Evolutionary conservation across 2,797 vertebrate genomes (phyloP), one percentile per base, ranked within the genome.

Genomic region (Pantherophis vulpinus): DNA sequence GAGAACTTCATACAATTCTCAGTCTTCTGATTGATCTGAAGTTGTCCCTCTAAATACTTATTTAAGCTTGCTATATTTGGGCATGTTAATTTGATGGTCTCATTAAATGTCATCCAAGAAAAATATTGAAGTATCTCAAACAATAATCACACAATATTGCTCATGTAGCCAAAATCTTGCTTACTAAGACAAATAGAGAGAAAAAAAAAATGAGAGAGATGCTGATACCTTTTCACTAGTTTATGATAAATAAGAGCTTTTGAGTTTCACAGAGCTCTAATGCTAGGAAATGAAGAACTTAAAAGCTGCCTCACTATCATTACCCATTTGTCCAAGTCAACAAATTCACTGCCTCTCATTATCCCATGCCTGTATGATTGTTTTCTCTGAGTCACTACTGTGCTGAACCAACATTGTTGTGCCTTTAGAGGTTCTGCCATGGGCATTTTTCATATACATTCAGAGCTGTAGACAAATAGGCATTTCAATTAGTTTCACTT

Each of bases 401-500:
- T 60, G n/a, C 87, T 93, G 90, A 93, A 86, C 90, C 87, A 89
- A 70, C 87, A 91, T 89, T 74, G 37, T 66, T 66, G 70, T 32
- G 51, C 59, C 59, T 91, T 88, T 55, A 83, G 88, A 93, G 92
- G 42, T 94, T 87, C 59, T 93, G 70, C 90, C 89, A 47, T 93
- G 90, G 90, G 90, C 92, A 89, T 94, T 93, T 93, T 91, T 91
- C 93, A 93, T 91, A 91, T 91, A 37, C 42, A 12, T 54, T 86
- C 90, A 89, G 32, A 93, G 92, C 74, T 74, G 32, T 60, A 94
- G 89, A 94, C 86, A 91, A 93, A 70, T 61, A 86, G 91, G 92
- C 91, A 93, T 86, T 63, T 89, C 87, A 88, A 89, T 94, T 91
- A 91, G 93, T 93, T 93, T 92, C 93, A 94, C 23, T 42, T 66